Evolutionary conservation across 2,113 vertebrate genomes (phyloP).

Genomic region (Phaethornis superciliosus): DNA sequence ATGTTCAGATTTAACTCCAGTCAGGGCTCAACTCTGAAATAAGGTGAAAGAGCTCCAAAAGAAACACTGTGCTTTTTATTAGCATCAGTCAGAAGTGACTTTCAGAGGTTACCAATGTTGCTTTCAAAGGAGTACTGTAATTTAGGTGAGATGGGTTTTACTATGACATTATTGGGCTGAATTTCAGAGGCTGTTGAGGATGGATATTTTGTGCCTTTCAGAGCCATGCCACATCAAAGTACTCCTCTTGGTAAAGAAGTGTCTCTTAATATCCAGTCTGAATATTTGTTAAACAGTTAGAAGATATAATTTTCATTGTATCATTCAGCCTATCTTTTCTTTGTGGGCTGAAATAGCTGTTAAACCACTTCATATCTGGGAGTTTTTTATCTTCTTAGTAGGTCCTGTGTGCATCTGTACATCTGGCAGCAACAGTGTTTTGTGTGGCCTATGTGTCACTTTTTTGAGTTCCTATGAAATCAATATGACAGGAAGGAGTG

Average conservation of each 20-base stretch:
- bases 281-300: not conserved
- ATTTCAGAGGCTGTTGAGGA: not conserved
- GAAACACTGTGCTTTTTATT: not conserved
- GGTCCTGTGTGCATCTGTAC: slow-evolving; percentile 2
- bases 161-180: not conserved
- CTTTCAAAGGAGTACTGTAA: not conserved
- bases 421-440: not conserved
- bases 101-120: not conserved
- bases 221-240: not conserved
- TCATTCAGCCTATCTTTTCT: not conserved
- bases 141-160: not conserved
- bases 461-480: slow-evolving; percentile 5
- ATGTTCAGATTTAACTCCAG: not conserved
- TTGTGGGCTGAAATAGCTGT: not conserved
- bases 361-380: not conserved
- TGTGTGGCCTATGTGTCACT: not conserved
- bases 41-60: not conserved
- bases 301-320: not conserved
- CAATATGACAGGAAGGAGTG: not conserved
- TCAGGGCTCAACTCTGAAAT: not conserved
- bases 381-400: not conserved
- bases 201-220: slow-evolving; percentile 31
- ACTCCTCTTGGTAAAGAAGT: not conserved
- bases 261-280: not conserved
- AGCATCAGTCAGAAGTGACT: not conserved